phyloP scores from a whole-genome alignment of 2,888 invertebrate genomes.

The Dasysyrphus tricinctus region DNA sequence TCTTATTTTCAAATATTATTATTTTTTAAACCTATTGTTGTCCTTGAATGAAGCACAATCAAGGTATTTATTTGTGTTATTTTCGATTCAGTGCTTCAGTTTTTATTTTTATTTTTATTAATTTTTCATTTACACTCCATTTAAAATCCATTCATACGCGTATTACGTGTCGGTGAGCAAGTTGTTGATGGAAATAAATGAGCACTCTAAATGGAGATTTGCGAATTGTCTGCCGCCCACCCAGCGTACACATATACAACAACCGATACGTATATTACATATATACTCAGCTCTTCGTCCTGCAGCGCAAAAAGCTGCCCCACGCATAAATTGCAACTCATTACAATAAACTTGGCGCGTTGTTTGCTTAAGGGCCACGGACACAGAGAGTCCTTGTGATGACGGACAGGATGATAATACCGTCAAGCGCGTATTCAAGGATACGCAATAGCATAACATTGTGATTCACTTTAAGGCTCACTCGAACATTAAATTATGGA shows the following conservation, averaged over 20 bases:
- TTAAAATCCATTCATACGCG: conserved; percentile 71
- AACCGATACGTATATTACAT: not conserved
- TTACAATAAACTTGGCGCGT: conserved; percentile 64
- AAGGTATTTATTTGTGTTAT: conserved; percentile 37
- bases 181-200: conserved; percentile 72
- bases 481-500: conserved; percentile 67
- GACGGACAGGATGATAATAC: conserved; percentile 16
- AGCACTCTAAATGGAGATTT: conserved; percentile 68
- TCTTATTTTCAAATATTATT: conserved; percentile 31
- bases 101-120: conserved; percentile 23
- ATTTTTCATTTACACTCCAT: conserved; percentile 61
- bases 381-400: conserved; percentile 17
- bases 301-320: not conserved
- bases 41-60: conserved; percentile 51
- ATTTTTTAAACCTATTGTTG: conserved; percentile 52
- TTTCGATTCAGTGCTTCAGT: not conserved
- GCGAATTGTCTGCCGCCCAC: conserved; percentile 40
- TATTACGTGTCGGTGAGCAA: conserved; percentile 56
- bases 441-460: conserved; percentile 43
- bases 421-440: conserved; percentile 44
- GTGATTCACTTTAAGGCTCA: conserved; percentile 63
- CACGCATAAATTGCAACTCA: conserved; percentile 64
- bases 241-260: not conserved
- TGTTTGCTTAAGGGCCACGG: conserved; percentile 36
- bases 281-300: not conserved